Evolutionary conservation across 2,113 vertebrate species (phyloP).

Genomic region (Zingel zingel): DNA sequence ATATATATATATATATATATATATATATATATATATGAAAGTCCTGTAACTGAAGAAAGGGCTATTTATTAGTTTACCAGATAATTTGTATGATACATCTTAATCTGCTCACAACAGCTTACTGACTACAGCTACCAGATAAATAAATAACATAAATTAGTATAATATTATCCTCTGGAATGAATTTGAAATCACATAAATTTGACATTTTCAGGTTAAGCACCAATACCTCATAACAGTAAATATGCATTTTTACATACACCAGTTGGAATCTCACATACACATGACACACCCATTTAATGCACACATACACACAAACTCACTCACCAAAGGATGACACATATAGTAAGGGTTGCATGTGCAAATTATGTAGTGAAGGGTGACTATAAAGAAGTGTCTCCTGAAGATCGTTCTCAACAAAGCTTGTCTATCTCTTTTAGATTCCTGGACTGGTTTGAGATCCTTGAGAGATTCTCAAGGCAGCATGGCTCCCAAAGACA

Average conservation of each 20-base stretch:
- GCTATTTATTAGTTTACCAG: background rate
- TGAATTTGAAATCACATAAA: background rate
- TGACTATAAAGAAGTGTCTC: background rate
- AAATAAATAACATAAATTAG: background rate
- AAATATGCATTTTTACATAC: background rate
- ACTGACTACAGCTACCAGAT: background rate
- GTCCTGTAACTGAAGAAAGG: background rate
- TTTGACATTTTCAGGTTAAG: background rate
- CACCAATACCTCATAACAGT: background rate
- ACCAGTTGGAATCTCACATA: background rate
- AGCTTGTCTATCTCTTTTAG: constrained; percentile 29
- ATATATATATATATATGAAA: background rate
- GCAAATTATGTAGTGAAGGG: background rate
- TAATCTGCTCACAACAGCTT: background rate
- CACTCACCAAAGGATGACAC: background rate
- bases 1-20: too few relatives aligned
- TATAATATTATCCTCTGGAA: background rate
- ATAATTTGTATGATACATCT: background rate
- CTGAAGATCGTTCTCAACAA: background rate
- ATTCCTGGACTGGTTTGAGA: constrained; percentile 67
- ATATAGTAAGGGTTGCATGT: background rate
- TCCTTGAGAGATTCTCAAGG: constrained; percentile 61
- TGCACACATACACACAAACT: background rate
- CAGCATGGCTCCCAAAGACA: constrained; percentile 97
- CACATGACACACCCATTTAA: background rate